These are phyloP conservation scores for Trichonephila clavipes DNA, from an alignment of 1,140 invertebrate genomes.

Conservation along the genomic window DNA sequence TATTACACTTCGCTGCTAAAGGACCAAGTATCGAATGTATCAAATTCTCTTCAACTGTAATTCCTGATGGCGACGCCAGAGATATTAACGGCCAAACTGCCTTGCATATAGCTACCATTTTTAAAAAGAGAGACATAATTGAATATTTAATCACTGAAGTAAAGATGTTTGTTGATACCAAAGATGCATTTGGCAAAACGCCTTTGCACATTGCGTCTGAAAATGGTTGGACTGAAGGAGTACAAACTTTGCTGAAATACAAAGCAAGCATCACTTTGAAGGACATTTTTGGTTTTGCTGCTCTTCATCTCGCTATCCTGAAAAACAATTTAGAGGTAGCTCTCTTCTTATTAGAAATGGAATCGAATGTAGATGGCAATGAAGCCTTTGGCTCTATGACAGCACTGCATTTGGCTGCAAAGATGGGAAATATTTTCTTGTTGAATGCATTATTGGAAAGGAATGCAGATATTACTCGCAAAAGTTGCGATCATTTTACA, in stretches of 20 bases:
- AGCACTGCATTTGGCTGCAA: slow-evolving; percentile 92
- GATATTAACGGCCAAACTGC: neutral
- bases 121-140: neutral
- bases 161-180: neutral
- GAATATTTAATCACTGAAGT: neutral
- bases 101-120: neutral
- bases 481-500: slow-evolving; percentile 41
- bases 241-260: slow-evolving; percentile 96
- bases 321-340: neutral
- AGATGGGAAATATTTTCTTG: slow-evolving; percentile 88
- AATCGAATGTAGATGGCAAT: neutral
- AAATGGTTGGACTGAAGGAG: slow-evolving; percentile 97
- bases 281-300: slow-evolving; percentile 88
- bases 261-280: slow-evolving; percentile 96
- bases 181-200: neutral
- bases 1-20: neutral
- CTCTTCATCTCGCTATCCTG: slow-evolving; percentile 13
- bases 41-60: neutral
- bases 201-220: slow-evolving; percentile 94
- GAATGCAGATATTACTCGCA: neutral
- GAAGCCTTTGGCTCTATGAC: slow-evolving; percentile 86
- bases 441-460: neutral
- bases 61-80: neutral
- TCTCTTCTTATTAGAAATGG: neutral
- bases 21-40: neutral